phyloP scores from a whole-genome alignment of 2,113 vertebrate species.

The Budorcas taxicolor region DNA sequence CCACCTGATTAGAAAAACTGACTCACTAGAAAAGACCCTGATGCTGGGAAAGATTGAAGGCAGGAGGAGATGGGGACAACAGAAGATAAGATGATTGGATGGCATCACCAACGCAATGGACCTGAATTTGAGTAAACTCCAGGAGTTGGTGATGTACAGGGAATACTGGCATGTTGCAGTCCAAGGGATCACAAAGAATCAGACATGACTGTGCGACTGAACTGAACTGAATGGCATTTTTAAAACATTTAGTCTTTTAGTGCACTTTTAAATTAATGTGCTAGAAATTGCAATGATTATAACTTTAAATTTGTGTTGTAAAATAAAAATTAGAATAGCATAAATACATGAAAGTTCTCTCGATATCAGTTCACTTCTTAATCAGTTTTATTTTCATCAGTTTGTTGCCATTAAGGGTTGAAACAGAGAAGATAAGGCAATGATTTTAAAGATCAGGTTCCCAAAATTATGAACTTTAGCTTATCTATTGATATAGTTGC shows the following conservation, averaged over 20 bases:
- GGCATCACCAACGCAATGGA: accelerated
- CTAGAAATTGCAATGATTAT: neutral
- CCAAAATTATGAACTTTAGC: neutral
- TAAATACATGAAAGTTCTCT: neutral
- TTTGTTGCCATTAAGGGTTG: neutral
- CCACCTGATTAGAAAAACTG: neutral
- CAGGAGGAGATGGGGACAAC: neutral
- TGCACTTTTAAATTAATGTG: neutral
- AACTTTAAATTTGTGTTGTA: neutral
- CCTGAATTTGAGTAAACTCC: neutral
- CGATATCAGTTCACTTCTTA: neutral
- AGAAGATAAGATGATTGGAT: neutral
- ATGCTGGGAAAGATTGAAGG: neutral
- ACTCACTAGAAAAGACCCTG: neutral
- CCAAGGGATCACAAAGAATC: neutral
- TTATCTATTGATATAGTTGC: neutral
- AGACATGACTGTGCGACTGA: neutral
- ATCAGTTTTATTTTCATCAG: neutral
- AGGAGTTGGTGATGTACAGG: neutral
- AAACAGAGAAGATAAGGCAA: neutral
- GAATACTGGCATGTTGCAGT: neutral
- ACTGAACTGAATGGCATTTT: neutral
- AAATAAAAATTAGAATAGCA: slow-evolving; percentile 13
- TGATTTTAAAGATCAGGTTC: neutral
- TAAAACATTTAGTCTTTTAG: neutral